phyloP scores from a whole-genome alignment of 2,888 invertebrate species.

The Rhimphoctona megacephalus region DNA sequence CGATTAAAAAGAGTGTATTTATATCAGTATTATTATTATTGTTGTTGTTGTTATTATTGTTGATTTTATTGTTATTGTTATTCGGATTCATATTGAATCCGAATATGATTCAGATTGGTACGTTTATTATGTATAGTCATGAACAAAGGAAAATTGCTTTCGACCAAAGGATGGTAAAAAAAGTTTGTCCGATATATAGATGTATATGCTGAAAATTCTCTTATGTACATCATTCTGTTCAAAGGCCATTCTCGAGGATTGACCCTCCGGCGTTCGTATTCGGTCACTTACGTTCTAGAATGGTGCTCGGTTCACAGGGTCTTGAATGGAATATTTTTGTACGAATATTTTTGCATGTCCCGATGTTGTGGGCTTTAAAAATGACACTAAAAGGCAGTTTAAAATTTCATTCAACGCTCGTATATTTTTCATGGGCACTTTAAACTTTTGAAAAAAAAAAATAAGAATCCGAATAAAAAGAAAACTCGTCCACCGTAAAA shows the following conservation, averaged over 20 bases:
- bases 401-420: neutral
- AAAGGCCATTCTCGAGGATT: slow-evolving; percentile 5
- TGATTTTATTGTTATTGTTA: neutral
- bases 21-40: neutral
- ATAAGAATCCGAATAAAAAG: neutral
- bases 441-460: neutral
- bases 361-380: neutral
- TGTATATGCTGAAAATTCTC: neutral
- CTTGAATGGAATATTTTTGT: neutral
- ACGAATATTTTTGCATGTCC: slow-evolving; percentile 7
- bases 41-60: neutral
- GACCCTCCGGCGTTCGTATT: neutral
- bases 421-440: neutral
- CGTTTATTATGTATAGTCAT: neutral
- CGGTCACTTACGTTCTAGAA: slow-evolving; percentile 14
- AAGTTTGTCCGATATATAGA: slow-evolving; percentile 12
- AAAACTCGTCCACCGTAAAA: neutral
- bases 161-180: neutral
- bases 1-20: neutral
- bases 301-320: neutral
- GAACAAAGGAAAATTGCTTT: neutral
- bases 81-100: neutral
- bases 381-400: neutral
- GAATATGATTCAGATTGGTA: neutral
- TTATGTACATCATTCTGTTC: neutral